Evolutionary conservation across 2,888 invertebrate species (phyloP), one percentile per base, ranked within the genome.

Genomic region (Brachyopa scutellaris): DNA sequence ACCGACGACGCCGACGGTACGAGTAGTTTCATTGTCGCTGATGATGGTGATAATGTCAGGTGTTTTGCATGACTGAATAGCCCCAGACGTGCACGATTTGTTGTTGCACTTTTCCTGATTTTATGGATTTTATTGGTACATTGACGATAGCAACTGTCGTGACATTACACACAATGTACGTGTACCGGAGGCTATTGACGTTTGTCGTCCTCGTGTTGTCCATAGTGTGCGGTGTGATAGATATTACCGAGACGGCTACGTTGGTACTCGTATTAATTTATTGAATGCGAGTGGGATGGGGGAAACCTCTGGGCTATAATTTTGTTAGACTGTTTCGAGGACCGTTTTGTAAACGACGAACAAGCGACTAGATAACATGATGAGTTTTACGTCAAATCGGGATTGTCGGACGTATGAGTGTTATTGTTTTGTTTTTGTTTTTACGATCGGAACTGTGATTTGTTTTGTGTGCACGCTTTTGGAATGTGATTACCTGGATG

Each of bases 251-350:
- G 47, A 49, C 29, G 36, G 3, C 17, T 31, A 40, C 7, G 40
- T 42, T 51, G 53, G 21, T 61, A 19, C 17, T 40, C n/a, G 36
- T 33, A 33, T 36, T n/a, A 17, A 67, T 76, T 76, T 77, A 77
- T 77, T 69, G 26, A 26, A 26, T n/a, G 26, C 26, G 26, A 3
- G 26, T n/a, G n/a, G n/a, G n/a, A n/a, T n/a, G 29, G 8, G 36
- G 45, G 69, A 23, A 42, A 19, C 45, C 55, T 17, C 62, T 21
- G 11, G 36, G 45, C 21, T 23, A 11, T 38, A 26, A 38, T 49
- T 23, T 59, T 59, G 29, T 29, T 36, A 8, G 42, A 8, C 11
- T n/a, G n/a, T 11, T 13, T 23, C n/a, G 7, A 49, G 36, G 15
- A 21, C 38, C n/a, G 31, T 36, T 47, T 62, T 13, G 11, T 17